Evolutionary conservation across 2,113 vertebrate genomes (phyloP).

Genomic region (Delphinus delphis): DNA sequence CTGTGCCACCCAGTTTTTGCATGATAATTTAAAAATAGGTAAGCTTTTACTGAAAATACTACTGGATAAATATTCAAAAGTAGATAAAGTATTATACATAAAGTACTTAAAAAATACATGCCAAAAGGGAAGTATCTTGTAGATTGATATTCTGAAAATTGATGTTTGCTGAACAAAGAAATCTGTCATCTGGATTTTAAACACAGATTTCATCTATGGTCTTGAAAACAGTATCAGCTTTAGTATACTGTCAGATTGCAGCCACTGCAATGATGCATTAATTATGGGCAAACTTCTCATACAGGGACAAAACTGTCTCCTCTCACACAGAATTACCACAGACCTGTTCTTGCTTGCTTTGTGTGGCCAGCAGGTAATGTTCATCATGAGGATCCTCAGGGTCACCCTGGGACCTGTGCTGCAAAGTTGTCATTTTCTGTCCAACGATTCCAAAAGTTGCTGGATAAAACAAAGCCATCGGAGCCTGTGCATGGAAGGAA

Average conservation of each 20-base stretch:
- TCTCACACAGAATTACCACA: background rate
- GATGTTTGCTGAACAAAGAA: background rate
- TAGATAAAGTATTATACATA: background rate
- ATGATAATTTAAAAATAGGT: background rate
- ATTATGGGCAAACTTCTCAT: background rate
- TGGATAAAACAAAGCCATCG: constrained; percentile 98
- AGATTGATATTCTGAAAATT: background rate
- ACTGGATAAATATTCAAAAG: background rate
- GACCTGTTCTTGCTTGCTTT: constrained; percentile 99
- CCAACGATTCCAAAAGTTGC: constrained; percentile 97
- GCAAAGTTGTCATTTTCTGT: constrained; percentile 96
- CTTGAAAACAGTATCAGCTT: background rate
- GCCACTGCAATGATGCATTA: no score
- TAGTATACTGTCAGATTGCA: background rate
- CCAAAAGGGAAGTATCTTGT: background rate
- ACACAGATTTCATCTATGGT: background rate
- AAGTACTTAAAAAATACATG: background rate
- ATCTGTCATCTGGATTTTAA: constrained; percentile 9
- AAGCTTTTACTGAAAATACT: background rate
- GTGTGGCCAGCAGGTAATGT: constrained; percentile 95
- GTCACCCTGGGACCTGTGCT: constrained; percentile 95
- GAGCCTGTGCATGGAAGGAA: constrained; percentile 85
- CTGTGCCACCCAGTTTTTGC: background rate
- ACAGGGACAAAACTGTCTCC: background rate
- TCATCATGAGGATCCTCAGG: constrained; percentile 97